Evolutionary conservation across 2,797 vertebrate species (phyloP).

Genomic region (Anas capensis): DNA sequence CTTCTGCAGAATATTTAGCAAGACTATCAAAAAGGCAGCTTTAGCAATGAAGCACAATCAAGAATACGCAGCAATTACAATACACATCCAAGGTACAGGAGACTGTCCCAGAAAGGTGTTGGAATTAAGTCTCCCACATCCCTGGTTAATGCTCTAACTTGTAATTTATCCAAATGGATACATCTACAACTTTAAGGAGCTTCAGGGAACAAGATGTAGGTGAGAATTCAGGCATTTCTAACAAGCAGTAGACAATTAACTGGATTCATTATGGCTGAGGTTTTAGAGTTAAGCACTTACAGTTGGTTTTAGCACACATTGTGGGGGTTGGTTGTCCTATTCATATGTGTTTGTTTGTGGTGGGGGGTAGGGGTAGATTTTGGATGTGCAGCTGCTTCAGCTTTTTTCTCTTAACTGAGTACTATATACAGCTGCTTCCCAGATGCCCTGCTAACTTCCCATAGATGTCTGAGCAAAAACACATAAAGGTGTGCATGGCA

Average conservation of each 20-base stretch:
- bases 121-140: background rate
- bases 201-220: background rate
- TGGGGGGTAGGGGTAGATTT: background rate
- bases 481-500: background rate
- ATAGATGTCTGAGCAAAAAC: background rate
- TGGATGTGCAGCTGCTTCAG: background rate
- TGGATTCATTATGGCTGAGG: background rate
- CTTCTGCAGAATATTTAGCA: background rate
- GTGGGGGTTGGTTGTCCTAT: background rate
- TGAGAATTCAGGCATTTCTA: background rate
- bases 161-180: background rate
- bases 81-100: background rate
- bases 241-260: background rate
- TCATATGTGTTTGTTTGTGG: background rate
- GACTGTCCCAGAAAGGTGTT: background rate
- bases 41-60: background rate
- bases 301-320: background rate
- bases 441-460: background rate
- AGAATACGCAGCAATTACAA: background rate
- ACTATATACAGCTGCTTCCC: background rate
- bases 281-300: background rate
- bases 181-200: background rate
- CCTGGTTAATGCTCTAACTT: background rate
- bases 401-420: background rate
- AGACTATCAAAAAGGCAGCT: background rate